Evolutionary conservation across 2,797 vertebrate genomes (phyloP).

Genomic region (Hylomyscus alleni): DNA sequence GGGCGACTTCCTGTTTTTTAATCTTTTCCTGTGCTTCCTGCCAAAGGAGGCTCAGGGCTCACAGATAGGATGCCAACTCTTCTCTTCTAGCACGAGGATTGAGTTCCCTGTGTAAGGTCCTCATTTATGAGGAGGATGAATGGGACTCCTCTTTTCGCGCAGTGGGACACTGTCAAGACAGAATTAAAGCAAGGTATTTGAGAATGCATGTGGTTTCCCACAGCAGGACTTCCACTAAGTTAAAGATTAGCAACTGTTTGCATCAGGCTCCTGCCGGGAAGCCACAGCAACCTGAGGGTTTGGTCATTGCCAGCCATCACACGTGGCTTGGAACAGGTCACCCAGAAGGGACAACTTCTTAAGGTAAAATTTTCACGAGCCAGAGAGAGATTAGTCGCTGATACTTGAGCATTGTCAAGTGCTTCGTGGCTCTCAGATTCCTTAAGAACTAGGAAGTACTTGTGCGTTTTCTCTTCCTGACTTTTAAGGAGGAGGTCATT

Average conservation of each 20-base stretch:
- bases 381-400: background rate
- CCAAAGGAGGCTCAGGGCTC: constrained; percentile 81
- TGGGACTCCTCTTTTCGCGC: constrained; percentile 62
- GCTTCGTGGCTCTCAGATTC: background rate
- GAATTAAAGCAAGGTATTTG: constrained; percentile 50
- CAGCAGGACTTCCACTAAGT: background rate
- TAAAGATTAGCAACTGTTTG: background rate
- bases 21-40: constrained; percentile 71
- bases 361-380: constrained; percentile 33
- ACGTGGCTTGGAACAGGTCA: background rate
- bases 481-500: constrained; percentile 14
- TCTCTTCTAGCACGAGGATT: constrained; percentile 83
- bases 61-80: constrained; percentile 83
- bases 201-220: background rate
- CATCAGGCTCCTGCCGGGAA: background rate
- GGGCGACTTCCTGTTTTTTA: constrained; percentile 78
- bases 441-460: background rate
- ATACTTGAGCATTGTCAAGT: constrained; percentile 9
- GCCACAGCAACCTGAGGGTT: background rate
- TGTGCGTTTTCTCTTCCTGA: constrained; percentile 50
- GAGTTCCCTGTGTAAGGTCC: constrained; percentile 76
- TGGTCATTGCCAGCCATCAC: background rate
- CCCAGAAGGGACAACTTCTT: background rate
- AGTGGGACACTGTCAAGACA: constrained; percentile 70
- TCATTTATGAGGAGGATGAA: constrained; percentile 74